A percentile compares a stretch with the other conserved stretches of the same genome.
Conservation (phyloP, 1,140 invertebrate species). For the Psix sp. region DNA sequence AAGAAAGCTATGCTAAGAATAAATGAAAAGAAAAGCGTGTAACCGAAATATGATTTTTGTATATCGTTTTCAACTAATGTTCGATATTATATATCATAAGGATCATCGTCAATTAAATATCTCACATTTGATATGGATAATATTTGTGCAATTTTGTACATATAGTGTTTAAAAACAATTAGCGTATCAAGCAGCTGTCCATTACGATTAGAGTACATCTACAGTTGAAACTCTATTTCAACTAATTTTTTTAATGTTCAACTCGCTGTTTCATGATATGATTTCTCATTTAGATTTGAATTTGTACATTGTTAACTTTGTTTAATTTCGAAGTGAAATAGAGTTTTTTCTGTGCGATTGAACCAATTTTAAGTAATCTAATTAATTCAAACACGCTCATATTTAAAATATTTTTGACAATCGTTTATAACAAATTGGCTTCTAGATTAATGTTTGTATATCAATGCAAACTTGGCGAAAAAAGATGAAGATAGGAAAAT, state of each 20-base stretch:
- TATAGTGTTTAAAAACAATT: constrained; percentile 34
- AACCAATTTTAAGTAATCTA: no score
- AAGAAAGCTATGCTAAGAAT: background rate
- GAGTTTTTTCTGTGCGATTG: no score
- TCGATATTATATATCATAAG: constrained; percentile 43
- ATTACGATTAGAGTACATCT: no score
- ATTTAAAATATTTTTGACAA: constrained; percentile 30
- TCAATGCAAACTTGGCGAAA: no score
- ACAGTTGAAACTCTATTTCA: no score
- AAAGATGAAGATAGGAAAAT: no score
- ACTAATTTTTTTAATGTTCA: constrained; percentile 5
- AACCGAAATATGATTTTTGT: background rate
- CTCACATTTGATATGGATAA: constrained; percentile 45
- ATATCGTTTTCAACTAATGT: constrained; percentile 31
- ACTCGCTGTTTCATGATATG: background rate
- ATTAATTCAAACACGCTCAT: constrained; percentile 30
- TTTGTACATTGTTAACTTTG: no score
- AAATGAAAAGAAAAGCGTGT: background rate
- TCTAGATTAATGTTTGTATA: no score
- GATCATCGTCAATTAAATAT: constrained; percentile 54
- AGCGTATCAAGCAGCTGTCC: constrained; percentile 32
- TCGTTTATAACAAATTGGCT: constrained; percentile 28
- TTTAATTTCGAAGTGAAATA: constrained; percentile 1
- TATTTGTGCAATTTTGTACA: constrained; percentile 58
- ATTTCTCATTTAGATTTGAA: no score